Evolutionary conservation across 2,797 vertebrate species (phyloP).

Genomic region (Ctenosaura bakeri): DNA sequence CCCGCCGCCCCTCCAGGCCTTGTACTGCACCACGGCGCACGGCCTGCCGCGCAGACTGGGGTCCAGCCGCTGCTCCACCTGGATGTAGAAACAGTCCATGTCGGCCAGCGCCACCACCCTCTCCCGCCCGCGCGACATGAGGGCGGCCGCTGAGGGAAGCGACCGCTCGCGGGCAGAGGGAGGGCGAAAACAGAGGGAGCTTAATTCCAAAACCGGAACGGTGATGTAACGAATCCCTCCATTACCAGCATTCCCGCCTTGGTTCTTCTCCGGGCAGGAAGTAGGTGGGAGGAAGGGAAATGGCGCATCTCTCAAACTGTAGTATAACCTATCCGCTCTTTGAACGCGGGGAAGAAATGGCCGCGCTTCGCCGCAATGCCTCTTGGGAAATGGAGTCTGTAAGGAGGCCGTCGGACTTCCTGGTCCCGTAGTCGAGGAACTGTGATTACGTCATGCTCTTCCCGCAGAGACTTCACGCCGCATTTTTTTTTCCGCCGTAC

Average conservation of each 20-base stretch:
- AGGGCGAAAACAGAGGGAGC: background rate
- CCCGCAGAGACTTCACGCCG: background rate
- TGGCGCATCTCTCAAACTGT: background rate
- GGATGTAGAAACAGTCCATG: slow-evolving; percentile 97
- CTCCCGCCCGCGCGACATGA: slow-evolving; percentile 87
- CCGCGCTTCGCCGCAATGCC: background rate
- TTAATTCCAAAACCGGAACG: accelerated
- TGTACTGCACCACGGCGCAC: slow-evolving; percentile 94
- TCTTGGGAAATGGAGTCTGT: background rate
- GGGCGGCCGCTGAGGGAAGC: background rate
- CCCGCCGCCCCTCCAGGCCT: slow-evolving; percentile 93
- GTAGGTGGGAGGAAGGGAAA: too few relatives aligned
- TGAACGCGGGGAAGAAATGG: too few relatives aligned
- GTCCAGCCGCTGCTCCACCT: slow-evolving; percentile 92
- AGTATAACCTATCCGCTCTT: background rate
- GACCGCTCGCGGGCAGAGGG: too few relatives aligned
- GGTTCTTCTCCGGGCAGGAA: too few relatives aligned
- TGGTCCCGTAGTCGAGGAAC: background rate
- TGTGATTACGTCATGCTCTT: background rate
- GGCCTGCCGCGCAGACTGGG: slow-evolving; percentile 87
- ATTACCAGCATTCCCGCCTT: background rate
- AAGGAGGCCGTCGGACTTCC: background rate
- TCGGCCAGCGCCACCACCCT: slow-evolving; percentile 91
- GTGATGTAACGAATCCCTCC: accelerated
- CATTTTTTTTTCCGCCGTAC: background rate